These are phyloP conservation scores for Patiria pectinifera DNA, from an alignment of 53 echinoderm and acorn worm genomes.

Conservation along the genomic window DNA sequence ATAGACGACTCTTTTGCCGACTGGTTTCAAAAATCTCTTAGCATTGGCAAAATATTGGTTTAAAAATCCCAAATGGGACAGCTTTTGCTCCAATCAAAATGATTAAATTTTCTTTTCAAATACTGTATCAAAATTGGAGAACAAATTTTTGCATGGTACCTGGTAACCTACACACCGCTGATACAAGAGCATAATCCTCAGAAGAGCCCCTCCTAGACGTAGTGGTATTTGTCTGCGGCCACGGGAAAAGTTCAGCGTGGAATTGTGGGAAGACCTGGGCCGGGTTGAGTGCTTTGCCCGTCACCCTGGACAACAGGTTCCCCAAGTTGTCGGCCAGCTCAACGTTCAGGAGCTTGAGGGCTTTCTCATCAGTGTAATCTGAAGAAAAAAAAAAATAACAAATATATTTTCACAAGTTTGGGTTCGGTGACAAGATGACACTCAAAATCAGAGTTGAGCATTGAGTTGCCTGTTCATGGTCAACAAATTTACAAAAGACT, in stretches of 20 bases:
- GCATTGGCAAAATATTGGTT: no score
- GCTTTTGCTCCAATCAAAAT: no score
- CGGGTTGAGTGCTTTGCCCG: conserved; percentile 82
- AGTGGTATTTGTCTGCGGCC: conserved; percentile 22
- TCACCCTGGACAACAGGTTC: conserved; percentile 87
- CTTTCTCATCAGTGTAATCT: conserved; percentile 87
- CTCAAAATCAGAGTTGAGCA: no score
- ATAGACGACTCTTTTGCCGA: no score
- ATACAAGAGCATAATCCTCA: conserved; percentile 75
- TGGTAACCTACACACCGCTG: conserved; percentile 68
- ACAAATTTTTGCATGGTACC: conserved; percentile 30
- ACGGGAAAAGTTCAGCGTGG: conserved; percentile 80
- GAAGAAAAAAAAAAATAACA: conserved; percentile 3
- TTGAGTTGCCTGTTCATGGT: no score
- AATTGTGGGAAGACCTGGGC: conserved; percentile 84
- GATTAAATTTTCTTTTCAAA: no score
- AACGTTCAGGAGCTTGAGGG: conserved; percentile 74
- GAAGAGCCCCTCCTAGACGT: conserved; percentile 20
- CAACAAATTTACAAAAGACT: no score
- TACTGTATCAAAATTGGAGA: no score
- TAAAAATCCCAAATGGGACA: no score
- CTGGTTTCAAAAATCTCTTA: no score
- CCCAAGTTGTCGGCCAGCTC: conserved; percentile 93
- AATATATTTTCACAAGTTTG: neutral
- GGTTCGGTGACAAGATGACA: no score